phyloP scores from a whole-genome alignment of 2,113 vertebrate species.

The Periophthalmus modestus region DNA sequence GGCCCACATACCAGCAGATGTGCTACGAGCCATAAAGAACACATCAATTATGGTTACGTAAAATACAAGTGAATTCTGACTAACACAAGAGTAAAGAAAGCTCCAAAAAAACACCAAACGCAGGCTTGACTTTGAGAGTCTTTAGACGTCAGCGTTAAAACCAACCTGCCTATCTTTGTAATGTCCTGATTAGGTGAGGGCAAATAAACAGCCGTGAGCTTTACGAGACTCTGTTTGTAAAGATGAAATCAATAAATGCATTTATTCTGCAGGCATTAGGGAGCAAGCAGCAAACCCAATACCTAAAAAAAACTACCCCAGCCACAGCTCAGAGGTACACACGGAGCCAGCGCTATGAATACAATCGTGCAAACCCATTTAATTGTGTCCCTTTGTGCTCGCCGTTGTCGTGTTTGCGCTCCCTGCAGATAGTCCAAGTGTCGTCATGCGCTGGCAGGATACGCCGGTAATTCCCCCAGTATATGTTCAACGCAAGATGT shows the following conservation, averaged over 20 bases:
- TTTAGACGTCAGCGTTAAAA: constrained; percentile 42
- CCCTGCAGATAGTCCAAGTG: constrained; percentile 66
- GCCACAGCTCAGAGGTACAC: constrained; percentile 50
- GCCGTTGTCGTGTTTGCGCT: constrained; percentile 41
- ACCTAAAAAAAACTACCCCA: constrained; percentile 46
- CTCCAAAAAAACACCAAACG: constrained; percentile 24
- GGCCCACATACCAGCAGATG: background rate
- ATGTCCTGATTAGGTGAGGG: constrained; percentile 58
- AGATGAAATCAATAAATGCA: constrained; percentile 60
- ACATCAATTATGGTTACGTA: constrained; percentile 37
- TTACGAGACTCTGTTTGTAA: constrained; percentile 52
- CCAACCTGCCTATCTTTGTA: constrained; percentile 44
- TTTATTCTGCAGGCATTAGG: constrained; percentile 52
- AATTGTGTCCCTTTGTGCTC: constrained; percentile 68
- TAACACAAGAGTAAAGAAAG: background rate
- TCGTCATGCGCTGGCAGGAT: constrained; percentile 75
- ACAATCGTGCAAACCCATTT: constrained; percentile 66
- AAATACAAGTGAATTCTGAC: constrained; percentile 14
- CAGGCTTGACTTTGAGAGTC: constrained; percentile 36
- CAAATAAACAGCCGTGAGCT: constrained; percentile 49
- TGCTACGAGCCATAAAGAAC: constrained; percentile 46
- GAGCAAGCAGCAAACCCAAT: constrained; percentile 39
- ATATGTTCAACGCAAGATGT: constrained; percentile 71
- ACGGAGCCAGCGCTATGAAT: constrained; percentile 54
- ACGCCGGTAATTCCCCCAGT: constrained; percentile 72